Conservation (phyloP, 2,113 vertebrate species). For the Mola mola region DNA sequence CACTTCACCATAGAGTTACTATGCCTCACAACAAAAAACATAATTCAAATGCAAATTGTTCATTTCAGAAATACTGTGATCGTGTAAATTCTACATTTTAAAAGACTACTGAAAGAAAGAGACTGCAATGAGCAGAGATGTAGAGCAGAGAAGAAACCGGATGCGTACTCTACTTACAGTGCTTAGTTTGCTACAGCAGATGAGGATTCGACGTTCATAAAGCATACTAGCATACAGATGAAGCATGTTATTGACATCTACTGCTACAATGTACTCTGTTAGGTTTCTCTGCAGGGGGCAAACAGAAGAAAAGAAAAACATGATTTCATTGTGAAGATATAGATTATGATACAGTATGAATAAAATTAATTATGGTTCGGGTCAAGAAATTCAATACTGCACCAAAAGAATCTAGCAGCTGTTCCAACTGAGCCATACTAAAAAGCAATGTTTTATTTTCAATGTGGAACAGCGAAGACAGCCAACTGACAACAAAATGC, state of each 20-base stretch:
- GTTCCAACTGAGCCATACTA: too few relatives aligned
- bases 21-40: background rate
- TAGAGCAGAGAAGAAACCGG: conserved; percentile 5
- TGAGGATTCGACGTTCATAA: conserved; percentile 94
- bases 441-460: too few relatives aligned
- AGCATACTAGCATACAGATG: conserved; percentile 99
- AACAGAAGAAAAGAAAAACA: conserved; percentile 53
- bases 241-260: conserved; percentile 99
- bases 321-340: conserved; percentile 11
- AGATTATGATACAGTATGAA: background rate
- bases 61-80: too few relatives aligned
- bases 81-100: too few relatives aligned
- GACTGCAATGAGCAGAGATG: background rate
- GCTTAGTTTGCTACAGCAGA: conserved; percentile 97
- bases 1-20: too few relatives aligned
- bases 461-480: background rate
- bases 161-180: conserved; percentile 88
- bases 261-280: conserved; percentile 98
- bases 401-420: too few relatives aligned
- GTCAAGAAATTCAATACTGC: too few relatives aligned
- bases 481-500: too few relatives aligned
- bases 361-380: background rate
- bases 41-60: too few relatives aligned
- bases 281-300: conserved; percentile 91
- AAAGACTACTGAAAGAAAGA: background rate